Evolutionary conservation across 2,888 invertebrate species (phyloP).

Genomic region (Chrysodeixis includens): DNA sequence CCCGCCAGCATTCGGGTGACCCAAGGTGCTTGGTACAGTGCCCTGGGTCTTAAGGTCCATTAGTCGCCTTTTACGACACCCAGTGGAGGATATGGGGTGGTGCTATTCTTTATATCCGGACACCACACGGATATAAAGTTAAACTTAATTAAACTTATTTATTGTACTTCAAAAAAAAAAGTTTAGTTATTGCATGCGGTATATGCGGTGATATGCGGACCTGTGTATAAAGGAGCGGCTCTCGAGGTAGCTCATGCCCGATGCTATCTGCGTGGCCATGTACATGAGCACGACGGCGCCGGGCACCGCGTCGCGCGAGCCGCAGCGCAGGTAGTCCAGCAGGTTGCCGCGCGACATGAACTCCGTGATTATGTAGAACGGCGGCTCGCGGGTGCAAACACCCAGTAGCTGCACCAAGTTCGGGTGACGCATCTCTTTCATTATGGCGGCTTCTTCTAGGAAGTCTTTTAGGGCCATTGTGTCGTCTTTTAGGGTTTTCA

Average conservation of each 20-base stretch:
- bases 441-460: constrained; percentile 99
- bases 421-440: constrained; percentile 99
- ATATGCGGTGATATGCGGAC: constrained; percentile 74
- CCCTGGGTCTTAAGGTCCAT: no score
- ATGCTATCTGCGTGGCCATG: constrained; percentile 99
- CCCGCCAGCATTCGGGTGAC: no score
- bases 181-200: no score
- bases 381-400: constrained; percentile 99
- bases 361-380: constrained; percentile 99
- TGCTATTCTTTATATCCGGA: no score
- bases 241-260: constrained; percentile 99
- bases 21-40: no score
- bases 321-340: constrained; percentile 97
- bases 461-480: constrained; percentile 99
- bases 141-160: no score
- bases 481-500: constrained; percentile 99
- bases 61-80: no score
- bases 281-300: constrained; percentile 99
- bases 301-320: constrained; percentile 95
- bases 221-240: constrained; percentile 98
- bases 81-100: no score
- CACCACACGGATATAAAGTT: no score
- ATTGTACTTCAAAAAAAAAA: no score
- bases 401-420: constrained; percentile 99
- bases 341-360: constrained; percentile 99